These are phyloP conservation scores for Hanleya hanleyi DNA, from an alignment of 2,888 invertebrate genomes.

Conservation along the genomic window DNA sequence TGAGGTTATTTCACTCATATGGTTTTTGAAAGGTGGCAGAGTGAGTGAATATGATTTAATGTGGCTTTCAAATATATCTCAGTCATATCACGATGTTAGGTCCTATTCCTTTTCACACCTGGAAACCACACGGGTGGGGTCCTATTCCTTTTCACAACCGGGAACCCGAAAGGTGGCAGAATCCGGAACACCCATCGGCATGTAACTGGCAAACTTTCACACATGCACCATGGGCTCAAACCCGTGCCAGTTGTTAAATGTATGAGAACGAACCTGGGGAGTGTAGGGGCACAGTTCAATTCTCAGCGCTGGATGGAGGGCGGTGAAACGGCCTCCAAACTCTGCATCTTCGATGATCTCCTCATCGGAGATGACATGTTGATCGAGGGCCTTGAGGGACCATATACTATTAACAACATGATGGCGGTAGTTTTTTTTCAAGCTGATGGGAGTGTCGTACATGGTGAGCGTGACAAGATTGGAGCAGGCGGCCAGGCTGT, in stretches of 20 bases:
- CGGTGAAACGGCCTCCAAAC: constrained; percentile 60
- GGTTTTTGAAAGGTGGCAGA: neutral
- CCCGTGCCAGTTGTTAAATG: too few relatives aligned
- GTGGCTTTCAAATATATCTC: neutral
- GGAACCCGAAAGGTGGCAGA: too few relatives aligned
- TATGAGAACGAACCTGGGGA: constrained; percentile 53
- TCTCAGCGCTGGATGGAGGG: constrained; percentile 50
- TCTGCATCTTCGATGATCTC: constrained; percentile 73
- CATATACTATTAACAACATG: constrained; percentile 72
- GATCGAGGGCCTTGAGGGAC: constrained; percentile 70
- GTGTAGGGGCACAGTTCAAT: constrained; percentile 57
- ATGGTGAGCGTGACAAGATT: constrained; percentile 62
- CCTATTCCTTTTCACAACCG: too few relatives aligned
- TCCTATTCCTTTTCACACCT: too few relatives aligned
- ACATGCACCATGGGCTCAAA: too few relatives aligned
- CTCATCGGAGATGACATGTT: constrained; percentile 70
- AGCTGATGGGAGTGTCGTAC: constrained; percentile 70
- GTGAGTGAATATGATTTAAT: neutral
- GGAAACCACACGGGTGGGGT: too few relatives aligned
- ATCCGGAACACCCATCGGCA: too few relatives aligned
- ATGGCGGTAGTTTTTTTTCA: constrained; percentile 71
- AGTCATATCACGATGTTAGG: neutral
- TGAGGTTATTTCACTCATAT: neutral
- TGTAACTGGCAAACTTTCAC: too few relatives aligned
- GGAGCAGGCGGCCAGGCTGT: constrained; percentile 62